These are phyloP conservation scores for Cynaeus angustus DNA, from an alignment of 2,888 invertebrate genomes.

Conservation along the genomic window DNA sequence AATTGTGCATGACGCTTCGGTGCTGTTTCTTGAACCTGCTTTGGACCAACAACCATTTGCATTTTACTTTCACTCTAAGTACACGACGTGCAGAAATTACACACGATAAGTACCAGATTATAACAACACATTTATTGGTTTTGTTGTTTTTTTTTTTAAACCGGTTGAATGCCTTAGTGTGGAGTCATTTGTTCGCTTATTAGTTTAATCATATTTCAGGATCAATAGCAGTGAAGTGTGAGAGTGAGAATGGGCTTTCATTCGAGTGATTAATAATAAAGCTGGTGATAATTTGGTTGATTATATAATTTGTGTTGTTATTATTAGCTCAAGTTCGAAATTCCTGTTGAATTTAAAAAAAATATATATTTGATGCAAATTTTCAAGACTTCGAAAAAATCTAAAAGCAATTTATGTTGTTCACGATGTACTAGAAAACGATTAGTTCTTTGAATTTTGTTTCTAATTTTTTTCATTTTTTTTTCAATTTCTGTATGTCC, in stretches of 20 bases:
- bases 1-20: slow-evolving; percentile 48
- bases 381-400: too few species aligned
- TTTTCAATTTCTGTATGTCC: too few species aligned
- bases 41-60: slow-evolving; percentile 38
- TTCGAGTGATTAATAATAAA: neutral
- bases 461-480: too few species aligned
- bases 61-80: slow-evolving; percentile 45
- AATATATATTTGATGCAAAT: too few species aligned
- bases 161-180: neutral
- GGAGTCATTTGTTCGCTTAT: slow-evolving; percentile 11
- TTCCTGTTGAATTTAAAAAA: too few species aligned
- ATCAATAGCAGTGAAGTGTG: slow-evolving; percentile 1
- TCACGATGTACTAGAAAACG: too few species aligned
- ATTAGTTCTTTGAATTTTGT: too few species aligned
- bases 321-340: too few species aligned
- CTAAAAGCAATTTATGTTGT: too few species aligned
- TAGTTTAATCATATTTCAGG: slow-evolving; percentile 8
- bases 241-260: slow-evolving; percentile 1
- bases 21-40: slow-evolving; percentile 32
- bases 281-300: neutral
- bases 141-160: slow-evolving; percentile 7
- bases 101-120: slow-evolving; percentile 21
- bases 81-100: slow-evolving; percentile 34
- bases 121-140: slow-evolving; percentile 11
- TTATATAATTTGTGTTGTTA: neutral